Base-by-base conservation (phyloP, 2,888 invertebrate genomes). In the Drosophila multiciliata region DNA sequence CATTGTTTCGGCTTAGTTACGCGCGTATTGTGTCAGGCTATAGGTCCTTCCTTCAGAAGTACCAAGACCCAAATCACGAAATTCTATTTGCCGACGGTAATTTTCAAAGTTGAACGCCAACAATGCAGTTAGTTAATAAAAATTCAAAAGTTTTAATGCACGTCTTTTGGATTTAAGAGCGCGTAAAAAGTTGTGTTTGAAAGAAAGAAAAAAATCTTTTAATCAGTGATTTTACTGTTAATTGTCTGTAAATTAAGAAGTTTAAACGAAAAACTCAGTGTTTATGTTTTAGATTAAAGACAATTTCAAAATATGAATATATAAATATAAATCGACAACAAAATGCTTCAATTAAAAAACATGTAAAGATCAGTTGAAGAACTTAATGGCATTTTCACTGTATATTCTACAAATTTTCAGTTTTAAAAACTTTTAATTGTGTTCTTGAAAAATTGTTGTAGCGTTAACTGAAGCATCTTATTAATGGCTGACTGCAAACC, bases 1-100 rank as follows among this genome's bases (percentile, higher is more conserved):
- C 84, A 71, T 75, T 87, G 84, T 76, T 68, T 69, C 74, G 78
- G 62, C 82, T 87, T 80, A 87, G 90, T 90, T 89, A 62, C 80
- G 67, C 77, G 78, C 78, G 75, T 57, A 73, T 71, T 78, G 82
- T 87, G 89, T 72, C 70, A 59, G 77, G 62, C 58, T 26, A 50
- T 45, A 73, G 36, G 60, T 45, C 57, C 74, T 63, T 45, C 57
- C 74, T 63, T 15, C 11, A 11, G n/a, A 15, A 29, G 5, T 20
- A 33, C 7, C 20, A 11, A 4, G 20, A 7, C 38, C 7, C 12
- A 38, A 57, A n/a, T 20, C 15, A 15, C 20, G 8, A 26, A 53
- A 12, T 26, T n/a, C 11, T 35, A 33, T 60, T 11, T 38, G 38
- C 68, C 68, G 68, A 48, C 71, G 68, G 68, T 38, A 53, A 60